These are phyloP conservation scores for Macaca fascicularis DNA, from an alignment of 2,113 vertebrate genomes.

Conservation along the genomic window DNA sequence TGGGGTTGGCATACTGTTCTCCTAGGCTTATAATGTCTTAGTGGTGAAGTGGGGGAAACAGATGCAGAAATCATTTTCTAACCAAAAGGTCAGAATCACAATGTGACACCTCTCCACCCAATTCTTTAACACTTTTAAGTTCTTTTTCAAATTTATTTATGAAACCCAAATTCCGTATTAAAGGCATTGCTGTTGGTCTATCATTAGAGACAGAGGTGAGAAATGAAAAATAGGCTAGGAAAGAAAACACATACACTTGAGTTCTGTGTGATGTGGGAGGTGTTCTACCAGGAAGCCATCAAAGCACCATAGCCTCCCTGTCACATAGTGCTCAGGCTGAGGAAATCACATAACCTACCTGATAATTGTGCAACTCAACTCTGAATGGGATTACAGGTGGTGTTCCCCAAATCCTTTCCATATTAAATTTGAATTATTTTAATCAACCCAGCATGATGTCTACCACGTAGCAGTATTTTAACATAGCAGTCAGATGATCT, in stretches of 20 bases:
- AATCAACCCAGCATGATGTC: background rate
- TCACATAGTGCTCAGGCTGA: too few species aligned
- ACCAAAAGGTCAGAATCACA: background rate
- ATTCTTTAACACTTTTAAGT: background rate
- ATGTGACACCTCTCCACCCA: background rate
- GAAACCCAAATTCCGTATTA: background rate
- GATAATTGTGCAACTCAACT: background rate
- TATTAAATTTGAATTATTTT: background rate
- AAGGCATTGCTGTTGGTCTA: background rate
- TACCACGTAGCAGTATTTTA: background rate
- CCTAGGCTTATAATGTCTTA: background rate
- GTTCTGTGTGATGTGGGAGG: background rate
- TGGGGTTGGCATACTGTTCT: background rate
- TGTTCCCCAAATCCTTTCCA: background rate
- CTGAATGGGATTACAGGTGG: background rate
- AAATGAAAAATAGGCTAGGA: background rate
- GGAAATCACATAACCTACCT: background rate
- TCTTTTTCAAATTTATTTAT: conserved; percentile 41
- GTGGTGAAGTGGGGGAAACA: background rate
- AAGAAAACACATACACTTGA: background rate
- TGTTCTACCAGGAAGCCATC: background rate
- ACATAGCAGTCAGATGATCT: background rate
- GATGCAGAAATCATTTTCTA: background rate
- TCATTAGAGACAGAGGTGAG: background rate
- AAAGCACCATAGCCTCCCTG: background rate